These are phyloP conservation scores for Phoebastria nigripes DNA, from an alignment of 2,797 vertebrate species.

Conservation along the genomic window DNA sequence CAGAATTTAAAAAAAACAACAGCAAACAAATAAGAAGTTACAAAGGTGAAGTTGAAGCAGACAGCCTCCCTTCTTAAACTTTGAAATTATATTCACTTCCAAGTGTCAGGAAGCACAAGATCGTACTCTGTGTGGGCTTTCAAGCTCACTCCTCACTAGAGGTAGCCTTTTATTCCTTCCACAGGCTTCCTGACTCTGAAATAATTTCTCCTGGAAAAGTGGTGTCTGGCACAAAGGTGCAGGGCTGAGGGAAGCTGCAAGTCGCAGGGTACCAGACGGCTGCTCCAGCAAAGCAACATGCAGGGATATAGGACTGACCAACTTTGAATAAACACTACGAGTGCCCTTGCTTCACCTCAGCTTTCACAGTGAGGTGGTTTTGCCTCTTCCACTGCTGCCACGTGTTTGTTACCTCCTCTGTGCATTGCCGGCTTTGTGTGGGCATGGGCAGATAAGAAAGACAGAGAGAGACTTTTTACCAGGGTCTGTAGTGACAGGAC, in stretches of 20 bases:
- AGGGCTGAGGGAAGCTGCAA: not conserved
- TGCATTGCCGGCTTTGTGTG: not conserved
- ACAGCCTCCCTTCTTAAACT: not conserved
- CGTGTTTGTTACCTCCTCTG: accelerated
- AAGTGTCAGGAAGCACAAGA: not conserved
- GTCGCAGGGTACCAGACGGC: not conserved
- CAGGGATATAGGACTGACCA: not conserved
- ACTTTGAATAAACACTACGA: not conserved
- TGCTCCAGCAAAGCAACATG: accelerated
- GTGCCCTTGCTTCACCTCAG: not conserved
- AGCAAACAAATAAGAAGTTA: constrained; percentile 22
- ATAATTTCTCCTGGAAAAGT: not conserved
- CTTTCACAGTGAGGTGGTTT: not conserved
- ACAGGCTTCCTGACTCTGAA: not conserved
- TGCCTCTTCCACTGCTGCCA: not conserved
- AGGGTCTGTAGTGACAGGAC: not conserved
- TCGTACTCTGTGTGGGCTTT: not conserved
- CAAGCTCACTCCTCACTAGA: not conserved
- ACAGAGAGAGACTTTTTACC: not conserved
- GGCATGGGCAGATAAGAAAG: not conserved
- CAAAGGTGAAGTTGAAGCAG: not conserved
- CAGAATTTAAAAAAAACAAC: not conserved
- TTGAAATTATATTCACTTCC: not conserved
- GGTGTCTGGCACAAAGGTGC: not conserved
- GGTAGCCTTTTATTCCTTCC: not conserved